Percentiles rank a stretch among this genome's conserved stretches.
Conservation (phyloP, 2,113 vertebrate genomes). For the Pseudorasbora parva region DNA sequence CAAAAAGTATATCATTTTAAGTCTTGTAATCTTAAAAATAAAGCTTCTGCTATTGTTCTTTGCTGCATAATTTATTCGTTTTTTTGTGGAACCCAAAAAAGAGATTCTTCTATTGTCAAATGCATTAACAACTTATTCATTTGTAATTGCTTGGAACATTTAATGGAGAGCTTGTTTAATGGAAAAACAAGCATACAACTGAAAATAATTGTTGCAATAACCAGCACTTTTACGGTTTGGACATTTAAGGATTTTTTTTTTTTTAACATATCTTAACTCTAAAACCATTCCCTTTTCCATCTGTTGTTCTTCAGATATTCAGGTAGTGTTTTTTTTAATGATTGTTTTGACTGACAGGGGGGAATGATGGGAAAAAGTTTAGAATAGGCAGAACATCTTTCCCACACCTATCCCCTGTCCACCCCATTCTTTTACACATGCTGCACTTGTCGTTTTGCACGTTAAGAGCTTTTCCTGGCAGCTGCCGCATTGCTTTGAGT, state of each 20-base stretch:
- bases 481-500: neutral
- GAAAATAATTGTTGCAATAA: neutral
- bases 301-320: neutral
- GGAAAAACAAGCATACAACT: neutral
- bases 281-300: neutral
- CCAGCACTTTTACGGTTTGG: neutral
- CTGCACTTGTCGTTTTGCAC: neutral
- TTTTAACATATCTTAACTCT: no score
- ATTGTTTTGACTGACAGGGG: slow-evolving; percentile 7
- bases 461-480: slow-evolving; percentile 15
- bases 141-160: no score
- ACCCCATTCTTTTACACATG: slow-evolving; percentile 8
- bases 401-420: slow-evolving; percentile 24
- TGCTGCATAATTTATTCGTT: neutral
- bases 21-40: neutral
- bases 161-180: no score
- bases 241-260: no score
- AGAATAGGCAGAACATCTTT: slow-evolving; percentile 15
- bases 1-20: no score
- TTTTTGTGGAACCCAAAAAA: no score
- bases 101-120: no score
- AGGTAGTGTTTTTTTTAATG: neutral
- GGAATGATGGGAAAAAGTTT: neutral
- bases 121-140: no score
- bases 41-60: neutral